Conservation (phyloP, 2,797 vertebrate species). For the Anabas testudineus region DNA sequence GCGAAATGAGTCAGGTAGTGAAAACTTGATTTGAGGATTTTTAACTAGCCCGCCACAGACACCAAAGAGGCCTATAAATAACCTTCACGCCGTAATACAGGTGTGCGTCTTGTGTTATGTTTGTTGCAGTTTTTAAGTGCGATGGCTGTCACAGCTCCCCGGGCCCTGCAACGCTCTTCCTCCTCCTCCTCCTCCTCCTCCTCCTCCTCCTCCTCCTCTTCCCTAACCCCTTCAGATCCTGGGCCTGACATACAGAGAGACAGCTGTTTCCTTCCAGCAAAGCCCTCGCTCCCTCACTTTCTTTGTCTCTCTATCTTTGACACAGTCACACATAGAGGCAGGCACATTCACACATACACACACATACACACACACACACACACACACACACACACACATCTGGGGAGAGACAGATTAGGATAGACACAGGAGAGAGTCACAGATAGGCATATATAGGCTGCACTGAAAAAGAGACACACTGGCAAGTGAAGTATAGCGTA, state of each 20-base stretch:
- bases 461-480: slow-evolving; percentile 7
- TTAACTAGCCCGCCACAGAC: slow-evolving; percentile 59
- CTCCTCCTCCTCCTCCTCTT: slow-evolving; percentile 52
- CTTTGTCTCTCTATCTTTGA: slow-evolving; percentile 9
- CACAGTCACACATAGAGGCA: slow-evolving; percentile 27
- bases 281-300: slow-evolving; percentile 22
- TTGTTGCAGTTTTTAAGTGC: slow-evolving; percentile 45
- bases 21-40: slow-evolving; percentile 44
- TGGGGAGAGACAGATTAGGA: slow-evolving; percentile 15
- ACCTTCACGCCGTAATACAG: slow-evolving; percentile 64
- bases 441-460: slow-evolving; percentile 31
- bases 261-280: slow-evolving; percentile 80
- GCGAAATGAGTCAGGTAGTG: slow-evolving; percentile 7
- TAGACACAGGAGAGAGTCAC: slow-evolving; percentile 19
- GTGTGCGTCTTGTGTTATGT: slow-evolving; percentile 44
- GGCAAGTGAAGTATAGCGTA: slow-evolving; percentile 23
- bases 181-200: slow-evolving; percentile 53
- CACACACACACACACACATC: slow-evolving; percentile 15
- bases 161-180: slow-evolving; percentile 52
- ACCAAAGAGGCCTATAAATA: slow-evolving; percentile 45
- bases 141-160: slow-evolving; percentile 58
- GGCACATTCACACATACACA: slow-evolving; percentile 15
- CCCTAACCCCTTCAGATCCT: slow-evolving; percentile 60
- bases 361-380: slow-evolving; percentile 16
- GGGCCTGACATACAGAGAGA: slow-evolving; percentile 62